Conservation (phyloP, 2,888 invertebrate species). For the Leptopilina drosophilae region DNA sequence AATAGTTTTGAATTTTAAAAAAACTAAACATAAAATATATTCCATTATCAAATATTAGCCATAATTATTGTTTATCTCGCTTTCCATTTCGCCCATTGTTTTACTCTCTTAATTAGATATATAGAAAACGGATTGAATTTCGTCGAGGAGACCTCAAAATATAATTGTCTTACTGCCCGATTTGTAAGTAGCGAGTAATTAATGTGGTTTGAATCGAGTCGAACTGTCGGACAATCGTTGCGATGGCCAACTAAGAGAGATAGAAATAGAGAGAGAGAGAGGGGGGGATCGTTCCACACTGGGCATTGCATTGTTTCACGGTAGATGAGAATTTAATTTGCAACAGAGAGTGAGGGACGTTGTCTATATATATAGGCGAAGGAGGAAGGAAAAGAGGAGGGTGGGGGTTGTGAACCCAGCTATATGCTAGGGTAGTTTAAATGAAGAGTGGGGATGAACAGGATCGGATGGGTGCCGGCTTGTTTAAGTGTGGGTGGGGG, state of each 20-base stretch:
- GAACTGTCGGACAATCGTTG: conserved; percentile 59
- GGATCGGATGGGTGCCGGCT: conserved; percentile 70
- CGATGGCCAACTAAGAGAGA: conserved; percentile 8
- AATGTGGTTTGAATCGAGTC: conserved; percentile 70
- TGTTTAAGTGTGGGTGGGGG: conserved; percentile 75
- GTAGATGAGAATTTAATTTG: conserved; percentile 76
- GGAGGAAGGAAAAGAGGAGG: no score
- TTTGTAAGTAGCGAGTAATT: conserved; percentile 72
- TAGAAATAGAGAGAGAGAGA: conserved; percentile 7
- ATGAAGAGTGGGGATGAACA: conserved; percentile 41
- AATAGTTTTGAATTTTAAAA: no score
- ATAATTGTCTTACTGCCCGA: conserved; percentile 51
- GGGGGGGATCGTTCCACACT: conserved; percentile 51
- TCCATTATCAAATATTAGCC: no score
- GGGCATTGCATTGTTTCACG: conserved; percentile 72
- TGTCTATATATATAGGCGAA: conserved; percentile 42
- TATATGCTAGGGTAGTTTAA: conserved; percentile 20
- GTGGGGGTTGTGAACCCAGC: background rate
- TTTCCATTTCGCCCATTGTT: no score
- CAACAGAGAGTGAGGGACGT: conserved; percentile 61
- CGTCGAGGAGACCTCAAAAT: conserved; percentile 34
- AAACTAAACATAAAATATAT: no score
- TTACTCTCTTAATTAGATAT: background rate
- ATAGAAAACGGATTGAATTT: conserved; percentile 9
- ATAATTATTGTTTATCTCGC: background rate